A percentile compares a stretch with the other conserved stretches of the same genome.
Evolutionary conservation across 2,113 vertebrate species (phyloP).

Genomic region (Protobothrops flavoviridis): DNA sequence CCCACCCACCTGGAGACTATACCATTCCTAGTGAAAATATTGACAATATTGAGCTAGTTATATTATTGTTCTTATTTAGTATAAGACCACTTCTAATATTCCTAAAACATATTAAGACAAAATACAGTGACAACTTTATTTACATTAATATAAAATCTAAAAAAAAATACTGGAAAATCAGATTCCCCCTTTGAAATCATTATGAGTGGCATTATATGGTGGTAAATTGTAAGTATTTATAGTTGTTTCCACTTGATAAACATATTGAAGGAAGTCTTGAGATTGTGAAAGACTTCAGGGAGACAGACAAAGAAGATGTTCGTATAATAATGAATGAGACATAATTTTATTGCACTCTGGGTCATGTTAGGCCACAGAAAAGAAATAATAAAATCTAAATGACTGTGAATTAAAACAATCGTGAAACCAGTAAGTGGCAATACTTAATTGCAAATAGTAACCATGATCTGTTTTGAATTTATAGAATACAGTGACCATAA

Average conservation of each 20-base stretch:
- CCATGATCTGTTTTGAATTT: background rate
- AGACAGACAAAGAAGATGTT: background rate
- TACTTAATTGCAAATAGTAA: background rate
- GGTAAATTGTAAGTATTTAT: background rate
- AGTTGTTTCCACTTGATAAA: background rate
- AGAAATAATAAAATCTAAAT: background rate
- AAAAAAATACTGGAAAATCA: background rate
- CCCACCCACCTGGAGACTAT: background rate
- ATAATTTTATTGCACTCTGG: background rate
- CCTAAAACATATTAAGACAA: background rate
- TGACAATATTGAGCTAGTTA: background rate
- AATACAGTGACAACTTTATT: background rate
- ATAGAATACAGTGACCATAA: background rate
- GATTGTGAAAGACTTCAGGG: background rate
- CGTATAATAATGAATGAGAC: background rate
- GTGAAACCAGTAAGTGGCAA: background rate
- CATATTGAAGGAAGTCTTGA: background rate
- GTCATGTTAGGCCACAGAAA: background rate
- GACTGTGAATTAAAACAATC: background rate
- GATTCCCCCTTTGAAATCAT: background rate
- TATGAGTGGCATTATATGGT: background rate
- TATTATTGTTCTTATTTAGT: background rate
- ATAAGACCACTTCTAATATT: background rate
- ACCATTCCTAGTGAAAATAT: background rate
- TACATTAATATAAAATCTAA: background rate